These are phyloP conservation scores for Dicyrtoma fusca DNA, from an alignment of 2,888 invertebrate species.

Conservation along the genomic window DNA sequence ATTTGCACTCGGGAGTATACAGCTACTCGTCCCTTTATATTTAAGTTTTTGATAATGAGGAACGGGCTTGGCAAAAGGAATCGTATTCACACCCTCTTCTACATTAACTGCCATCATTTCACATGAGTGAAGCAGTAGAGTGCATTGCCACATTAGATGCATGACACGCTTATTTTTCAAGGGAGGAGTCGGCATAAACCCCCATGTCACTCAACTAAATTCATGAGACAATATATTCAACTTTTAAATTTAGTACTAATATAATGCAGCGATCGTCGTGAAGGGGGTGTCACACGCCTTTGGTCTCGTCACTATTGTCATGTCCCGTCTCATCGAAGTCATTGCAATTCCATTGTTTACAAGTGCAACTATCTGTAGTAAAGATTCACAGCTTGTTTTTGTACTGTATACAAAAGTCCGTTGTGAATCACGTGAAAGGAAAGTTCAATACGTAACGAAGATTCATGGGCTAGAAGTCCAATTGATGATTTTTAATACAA, in stretches of 20 bases:
- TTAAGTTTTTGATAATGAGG: neutral
- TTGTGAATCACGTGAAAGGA: too few species aligned
- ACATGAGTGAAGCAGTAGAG: neutral
- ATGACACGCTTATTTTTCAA: constrained; percentile 32
- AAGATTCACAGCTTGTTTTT: too few species aligned
- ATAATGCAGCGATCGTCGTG: constrained; percentile 6
- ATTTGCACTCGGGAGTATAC: too few species aligned
- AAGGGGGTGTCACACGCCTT: neutral
- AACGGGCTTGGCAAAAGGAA: neutral
- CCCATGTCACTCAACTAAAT: constrained; percentile 21
- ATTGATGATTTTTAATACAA: too few species aligned
- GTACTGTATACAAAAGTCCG: too few species aligned
- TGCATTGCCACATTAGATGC: constrained; percentile 27
- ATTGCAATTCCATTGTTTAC: neutral
- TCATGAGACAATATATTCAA: constrained; percentile 14
- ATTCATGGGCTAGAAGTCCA: too few species aligned
- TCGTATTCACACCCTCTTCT: constrained; percentile 11
- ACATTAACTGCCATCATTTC: neutral
- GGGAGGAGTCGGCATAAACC: constrained; percentile 26
- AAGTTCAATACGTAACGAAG: too few species aligned
- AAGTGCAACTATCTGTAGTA: too few species aligned
- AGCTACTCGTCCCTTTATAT: neutral
- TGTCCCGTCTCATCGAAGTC: neutral
- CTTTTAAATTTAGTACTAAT: neutral
- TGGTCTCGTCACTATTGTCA: constrained; percentile 3